A percentile compares a stretch with the other conserved stretches of the same genome.
These are phyloP conservation scores for Peucedramus taeniatus DNA, from an alignment of 2,113 vertebrate species.

Conservation along the genomic window DNA sequence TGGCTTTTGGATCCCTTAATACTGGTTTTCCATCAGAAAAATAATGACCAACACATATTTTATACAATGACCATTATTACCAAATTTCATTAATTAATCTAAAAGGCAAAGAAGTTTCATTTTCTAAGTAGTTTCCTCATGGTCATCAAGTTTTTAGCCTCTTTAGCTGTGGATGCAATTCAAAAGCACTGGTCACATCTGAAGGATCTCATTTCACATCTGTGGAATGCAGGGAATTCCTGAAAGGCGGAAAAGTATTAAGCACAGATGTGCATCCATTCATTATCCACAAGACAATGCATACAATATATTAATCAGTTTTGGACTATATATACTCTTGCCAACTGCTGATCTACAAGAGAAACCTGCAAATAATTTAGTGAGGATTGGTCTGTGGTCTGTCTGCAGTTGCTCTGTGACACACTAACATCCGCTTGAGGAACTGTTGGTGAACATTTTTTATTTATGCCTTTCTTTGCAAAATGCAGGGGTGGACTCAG, in stretches of 20 bases:
- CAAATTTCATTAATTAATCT: neutral
- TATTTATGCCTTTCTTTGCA: neutral
- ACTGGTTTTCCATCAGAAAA: neutral
- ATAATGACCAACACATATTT: neutral
- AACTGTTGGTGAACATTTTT: neutral
- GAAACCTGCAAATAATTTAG: neutral
- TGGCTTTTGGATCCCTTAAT: neutral
- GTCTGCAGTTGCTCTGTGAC: neutral
- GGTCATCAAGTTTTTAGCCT: neutral
- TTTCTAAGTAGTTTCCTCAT: neutral
- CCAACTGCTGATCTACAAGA: neutral
- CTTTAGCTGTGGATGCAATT: neutral
- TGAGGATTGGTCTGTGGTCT: neutral
- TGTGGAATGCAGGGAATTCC: neutral
- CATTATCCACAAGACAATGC: constrained; percentile 6
- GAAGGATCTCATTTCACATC: neutral
- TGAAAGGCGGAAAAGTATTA: neutral
- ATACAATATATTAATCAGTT: neutral
- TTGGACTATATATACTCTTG: constrained; percentile 1
- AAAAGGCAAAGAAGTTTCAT: neutral
- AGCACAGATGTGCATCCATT: constrained; percentile 37
- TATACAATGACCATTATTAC: neutral
- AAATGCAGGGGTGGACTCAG: neutral
- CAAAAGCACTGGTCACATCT: neutral
- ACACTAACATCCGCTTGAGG: neutral